A percentile compares a stretch with the other conserved stretches of the same genome.
These are phyloP conservation scores for Python bivittatus DNA, from an alignment of 2,113 vertebrate genomes.

Conservation along the genomic window DNA sequence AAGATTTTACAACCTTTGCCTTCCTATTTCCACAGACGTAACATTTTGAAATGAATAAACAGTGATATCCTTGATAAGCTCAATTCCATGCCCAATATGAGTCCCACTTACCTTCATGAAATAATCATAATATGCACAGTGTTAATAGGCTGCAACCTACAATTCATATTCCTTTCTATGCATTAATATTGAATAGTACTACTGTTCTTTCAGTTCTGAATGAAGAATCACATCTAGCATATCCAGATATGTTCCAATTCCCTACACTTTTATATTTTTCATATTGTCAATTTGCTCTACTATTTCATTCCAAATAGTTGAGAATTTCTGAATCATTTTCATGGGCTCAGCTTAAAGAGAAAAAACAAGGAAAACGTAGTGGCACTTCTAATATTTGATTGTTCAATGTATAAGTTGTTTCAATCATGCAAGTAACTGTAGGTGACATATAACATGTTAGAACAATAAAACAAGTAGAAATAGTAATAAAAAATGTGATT, in stretches of 20 bases:
- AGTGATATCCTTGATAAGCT: background rate
- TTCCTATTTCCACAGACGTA: background rate
- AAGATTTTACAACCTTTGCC: no score
- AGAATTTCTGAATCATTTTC: constrained; percentile 36
- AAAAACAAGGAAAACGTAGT: background rate
- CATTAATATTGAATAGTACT: background rate
- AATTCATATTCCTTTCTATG: background rate
- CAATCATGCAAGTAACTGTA: background rate
- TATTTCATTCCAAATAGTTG: constrained; percentile 22
- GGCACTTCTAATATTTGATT: background rate
- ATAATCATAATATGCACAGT: background rate
- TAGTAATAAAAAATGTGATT: no score
- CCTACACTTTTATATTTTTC: background rate
- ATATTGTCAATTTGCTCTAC: constrained; percentile 38
- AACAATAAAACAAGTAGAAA: background rate
- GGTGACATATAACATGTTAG: background rate
- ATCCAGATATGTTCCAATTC: fast-evolving
- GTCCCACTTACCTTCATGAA: background rate
- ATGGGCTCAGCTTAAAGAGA: constrained; percentile 11
- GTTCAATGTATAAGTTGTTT: no score
- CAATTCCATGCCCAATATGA: background rate
- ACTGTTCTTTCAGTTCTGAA: background rate
- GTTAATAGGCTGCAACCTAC: background rate
- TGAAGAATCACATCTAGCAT: background rate
- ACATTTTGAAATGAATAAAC: background rate